Conservation (phyloP, 2,888 invertebrate species). For the Anthoptus insignis region DNA sequence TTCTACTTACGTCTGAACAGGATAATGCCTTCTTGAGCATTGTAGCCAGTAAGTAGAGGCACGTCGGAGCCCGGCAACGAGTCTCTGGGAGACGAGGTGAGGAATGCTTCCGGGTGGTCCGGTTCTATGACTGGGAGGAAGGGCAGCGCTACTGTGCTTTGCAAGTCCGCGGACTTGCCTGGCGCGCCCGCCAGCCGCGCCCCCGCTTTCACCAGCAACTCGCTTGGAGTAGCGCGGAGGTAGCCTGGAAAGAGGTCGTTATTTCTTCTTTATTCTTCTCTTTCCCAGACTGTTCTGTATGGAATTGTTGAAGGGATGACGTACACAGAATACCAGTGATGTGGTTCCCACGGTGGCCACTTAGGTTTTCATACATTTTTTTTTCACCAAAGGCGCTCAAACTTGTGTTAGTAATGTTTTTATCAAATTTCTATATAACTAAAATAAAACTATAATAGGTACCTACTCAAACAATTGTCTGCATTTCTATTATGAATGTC, state of each 20-base stretch:
- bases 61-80: constrained; percentile 84
- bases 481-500: background rate
- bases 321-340: too few relatives aligned
- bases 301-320: too few relatives aligned
- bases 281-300: too few relatives aligned
- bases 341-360: too few relatives aligned
- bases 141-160: constrained; percentile 87
- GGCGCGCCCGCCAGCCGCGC: constrained; percentile 80
- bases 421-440: too few relatives aligned
- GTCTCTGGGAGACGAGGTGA: constrained; percentile 81
- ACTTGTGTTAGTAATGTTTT: too few relatives aligned
- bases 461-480: too few relatives aligned
- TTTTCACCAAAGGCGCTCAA: too few relatives aligned
- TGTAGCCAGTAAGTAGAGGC: constrained; percentile 89
- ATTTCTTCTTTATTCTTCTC: background rate
- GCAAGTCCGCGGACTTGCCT: constrained; percentile 74
- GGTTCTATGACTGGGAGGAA: constrained; percentile 87
- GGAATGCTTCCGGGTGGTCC: constrained; percentile 75
- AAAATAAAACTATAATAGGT: too few relatives aligned
- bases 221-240: constrained; percentile 86
- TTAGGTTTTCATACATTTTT: too few relatives aligned
- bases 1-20: constrained; percentile 87
- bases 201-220: constrained; percentile 86
- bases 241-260: constrained; percentile 67
- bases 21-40: constrained; percentile 89